Conservation (phyloP, 2,888 invertebrate species). For the Microctonus hyperodae region DNA sequence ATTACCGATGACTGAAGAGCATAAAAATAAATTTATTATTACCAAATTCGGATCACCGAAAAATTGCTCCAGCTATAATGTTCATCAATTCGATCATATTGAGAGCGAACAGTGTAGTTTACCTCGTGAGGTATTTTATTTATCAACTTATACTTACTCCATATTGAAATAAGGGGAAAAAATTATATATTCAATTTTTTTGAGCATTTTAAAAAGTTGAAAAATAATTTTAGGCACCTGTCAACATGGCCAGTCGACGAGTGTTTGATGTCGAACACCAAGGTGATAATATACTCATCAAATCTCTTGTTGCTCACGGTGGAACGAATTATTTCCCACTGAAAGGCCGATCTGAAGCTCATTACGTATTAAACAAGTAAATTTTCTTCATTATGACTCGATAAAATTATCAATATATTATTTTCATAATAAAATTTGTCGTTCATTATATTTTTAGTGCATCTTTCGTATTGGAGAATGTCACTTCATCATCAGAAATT, state of each 20-base stretch:
- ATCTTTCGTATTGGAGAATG: slow-evolving; percentile 53
- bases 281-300: slow-evolving; percentile 44
- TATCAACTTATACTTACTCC: no score
- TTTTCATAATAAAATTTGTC: slow-evolving; percentile 11
- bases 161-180: no score
- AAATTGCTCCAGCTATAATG: slow-evolving; percentile 49
- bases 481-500: slow-evolving; percentile 40
- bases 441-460: slow-evolving; percentile 48
- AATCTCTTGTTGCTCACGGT: slow-evolving; percentile 46
- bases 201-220: slow-evolving; percentile 35
- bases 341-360: slow-evolving; percentile 54
- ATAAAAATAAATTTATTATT: slow-evolving; percentile 46
- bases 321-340: slow-evolving; percentile 54
- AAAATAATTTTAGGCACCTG: slow-evolving; percentile 37
- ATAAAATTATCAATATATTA: neutral
- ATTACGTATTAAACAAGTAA: slow-evolving; percentile 60
- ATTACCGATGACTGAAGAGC: slow-evolving; percentile 17
- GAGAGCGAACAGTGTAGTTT: slow-evolving; percentile 43
- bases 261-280: slow-evolving; percentile 44
- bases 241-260: slow-evolving; percentile 43
- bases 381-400: slow-evolving; percentile 17
- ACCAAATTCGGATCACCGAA: slow-evolving; percentile 54
- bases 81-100: slow-evolving; percentile 47
- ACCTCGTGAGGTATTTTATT: slow-evolving; percentile 35
- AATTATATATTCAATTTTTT: slow-evolving; percentile 1